Conservation (phyloP, 1,140 invertebrate species). For the Meloidogyne exigua region DNA sequence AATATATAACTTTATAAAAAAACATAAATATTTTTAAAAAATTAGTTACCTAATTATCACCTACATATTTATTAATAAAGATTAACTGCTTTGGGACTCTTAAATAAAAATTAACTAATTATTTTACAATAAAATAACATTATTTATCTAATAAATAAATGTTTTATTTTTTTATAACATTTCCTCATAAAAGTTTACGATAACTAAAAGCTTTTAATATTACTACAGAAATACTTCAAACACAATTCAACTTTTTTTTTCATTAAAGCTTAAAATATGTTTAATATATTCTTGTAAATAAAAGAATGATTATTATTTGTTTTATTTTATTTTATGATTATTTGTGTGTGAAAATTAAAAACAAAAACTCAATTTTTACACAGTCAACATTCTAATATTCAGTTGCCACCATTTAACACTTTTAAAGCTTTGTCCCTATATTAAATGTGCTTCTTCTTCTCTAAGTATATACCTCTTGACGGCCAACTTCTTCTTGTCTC, state of each 20-base stretch:
- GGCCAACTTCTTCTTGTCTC: background rate
- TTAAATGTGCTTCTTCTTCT: background rate
- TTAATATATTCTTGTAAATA: background rate
- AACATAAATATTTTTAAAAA: too few relatives aligned
- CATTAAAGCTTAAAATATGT: background rate
- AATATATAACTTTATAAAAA: too few relatives aligned
- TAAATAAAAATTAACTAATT: too few relatives aligned
- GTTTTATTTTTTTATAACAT: background rate
- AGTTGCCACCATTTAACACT: background rate
- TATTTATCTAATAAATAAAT: too few relatives aligned
- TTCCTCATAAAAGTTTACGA: background rate
- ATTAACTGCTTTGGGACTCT: too few relatives aligned
- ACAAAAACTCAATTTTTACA: slow-evolving; percentile 3
- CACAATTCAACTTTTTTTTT: background rate
- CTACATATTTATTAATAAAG: too few relatives aligned
- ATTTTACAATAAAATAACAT: too few relatives aligned
- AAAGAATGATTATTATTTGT: background rate
- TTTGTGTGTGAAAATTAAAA: background rate
- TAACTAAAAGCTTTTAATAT: background rate
- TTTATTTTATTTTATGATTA: background rate
- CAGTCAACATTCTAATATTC: background rate
- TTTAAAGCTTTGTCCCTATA: background rate
- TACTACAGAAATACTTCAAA: background rate
- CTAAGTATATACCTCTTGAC: background rate
- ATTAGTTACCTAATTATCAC: too few relatives aligned